Conservation (phyloP, 2,797 vertebrate species). For the Sylvia borin region DNA sequence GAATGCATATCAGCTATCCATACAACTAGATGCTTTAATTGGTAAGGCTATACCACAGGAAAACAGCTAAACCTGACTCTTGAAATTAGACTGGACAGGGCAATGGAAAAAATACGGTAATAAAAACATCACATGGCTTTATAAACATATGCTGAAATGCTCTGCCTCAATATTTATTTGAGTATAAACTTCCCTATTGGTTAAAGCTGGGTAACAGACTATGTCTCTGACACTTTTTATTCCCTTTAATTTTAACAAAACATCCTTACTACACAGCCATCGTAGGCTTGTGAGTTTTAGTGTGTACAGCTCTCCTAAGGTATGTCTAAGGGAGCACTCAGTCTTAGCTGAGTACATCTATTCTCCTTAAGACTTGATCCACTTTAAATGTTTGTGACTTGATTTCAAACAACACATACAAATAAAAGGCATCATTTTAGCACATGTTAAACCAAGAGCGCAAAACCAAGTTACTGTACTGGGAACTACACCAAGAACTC, state of each 20-base stretch:
- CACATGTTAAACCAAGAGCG: neutral
- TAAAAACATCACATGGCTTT: neutral
- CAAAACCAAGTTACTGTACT: neutral
- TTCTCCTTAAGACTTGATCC: neutral
- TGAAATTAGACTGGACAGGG: neutral
- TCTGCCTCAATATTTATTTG: neutral
- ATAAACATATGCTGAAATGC: neutral
- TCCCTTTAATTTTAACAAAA: neutral
- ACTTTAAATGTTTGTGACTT: neutral
- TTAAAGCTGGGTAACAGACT: neutral
- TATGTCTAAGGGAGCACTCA: neutral
- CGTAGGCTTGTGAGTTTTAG: neutral
- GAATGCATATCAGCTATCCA: neutral
- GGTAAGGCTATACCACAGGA: neutral
- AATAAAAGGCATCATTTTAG: neutral
- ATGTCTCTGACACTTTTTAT: neutral
- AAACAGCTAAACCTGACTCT: neutral
- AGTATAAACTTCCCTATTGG: neutral
- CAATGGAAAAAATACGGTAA: neutral
- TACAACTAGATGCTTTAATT: neutral
- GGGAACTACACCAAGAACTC: neutral
- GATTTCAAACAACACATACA: neutral
- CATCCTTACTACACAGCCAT: neutral
- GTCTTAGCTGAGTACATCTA: neutral
- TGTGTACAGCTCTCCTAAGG: neutral